Evolutionary conservation across 2,888 invertebrate genomes (phyloP).

Genomic region (Helleia helle): DNA sequence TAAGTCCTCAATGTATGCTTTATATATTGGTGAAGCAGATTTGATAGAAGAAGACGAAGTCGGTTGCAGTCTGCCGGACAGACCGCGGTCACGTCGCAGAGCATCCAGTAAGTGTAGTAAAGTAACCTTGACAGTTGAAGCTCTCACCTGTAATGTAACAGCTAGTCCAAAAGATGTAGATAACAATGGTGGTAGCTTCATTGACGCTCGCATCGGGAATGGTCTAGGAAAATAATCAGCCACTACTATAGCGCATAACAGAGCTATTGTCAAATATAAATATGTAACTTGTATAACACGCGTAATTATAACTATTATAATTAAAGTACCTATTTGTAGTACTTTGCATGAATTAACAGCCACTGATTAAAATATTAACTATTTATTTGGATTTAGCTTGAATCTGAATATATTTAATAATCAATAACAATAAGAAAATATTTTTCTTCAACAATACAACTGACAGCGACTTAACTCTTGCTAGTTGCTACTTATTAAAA

Average conservation of each 20-base stretch:
- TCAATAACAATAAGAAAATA: no score
- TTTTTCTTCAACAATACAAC: no score
- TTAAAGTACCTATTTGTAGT: no score
- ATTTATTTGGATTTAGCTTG: no score
- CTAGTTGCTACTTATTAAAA: slow-evolving; percentile 21
- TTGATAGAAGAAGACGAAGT: slow-evolving; percentile 74
- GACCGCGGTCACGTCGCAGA: slow-evolving; percentile 62
- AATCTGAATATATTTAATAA: no score
- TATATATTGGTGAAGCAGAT: slow-evolving; percentile 56
- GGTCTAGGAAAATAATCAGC: not conserved
- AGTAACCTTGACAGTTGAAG: not conserved
- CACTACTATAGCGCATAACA: slow-evolving; percentile 8
- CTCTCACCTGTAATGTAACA: no score
- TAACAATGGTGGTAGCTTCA: not conserved
- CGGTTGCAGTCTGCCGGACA: slow-evolving; percentile 58
- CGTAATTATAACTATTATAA: slow-evolving; percentile 8
- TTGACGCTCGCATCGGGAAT: not conserved
- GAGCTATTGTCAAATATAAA: slow-evolving; percentile 4
- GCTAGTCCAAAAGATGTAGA: no score
- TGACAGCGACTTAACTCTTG: no score
- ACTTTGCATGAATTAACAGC: slow-evolving; percentile 2
- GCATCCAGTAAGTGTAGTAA: slow-evolving; percentile 71
- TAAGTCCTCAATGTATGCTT: slow-evolving; percentile 33
- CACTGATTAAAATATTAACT: not conserved
- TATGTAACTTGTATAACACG: slow-evolving; percentile 18